These are phyloP conservation scores for Drosophila sproati DNA, from an alignment of 1,140 invertebrate species.

Conservation along the genomic window DNA sequence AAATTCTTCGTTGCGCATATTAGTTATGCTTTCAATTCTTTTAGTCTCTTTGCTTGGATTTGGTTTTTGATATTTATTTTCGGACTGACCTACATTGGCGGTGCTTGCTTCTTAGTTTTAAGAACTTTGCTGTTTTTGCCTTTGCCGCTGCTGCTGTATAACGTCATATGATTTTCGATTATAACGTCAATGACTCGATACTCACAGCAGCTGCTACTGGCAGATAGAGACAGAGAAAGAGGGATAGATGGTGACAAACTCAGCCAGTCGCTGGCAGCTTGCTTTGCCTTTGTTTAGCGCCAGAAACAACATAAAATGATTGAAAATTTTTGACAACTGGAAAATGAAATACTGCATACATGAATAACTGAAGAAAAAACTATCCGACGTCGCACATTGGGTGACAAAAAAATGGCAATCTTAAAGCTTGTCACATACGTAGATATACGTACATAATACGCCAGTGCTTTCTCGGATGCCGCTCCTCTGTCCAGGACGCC, in stretches of 20 bases:
- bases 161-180: conserved; percentile 74
- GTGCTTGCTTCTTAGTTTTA: conserved; percentile 32
- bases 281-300: conserved; percentile 43
- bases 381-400: conserved; percentile 41
- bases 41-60: conserved; percentile 57
- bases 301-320: conserved; percentile 43
- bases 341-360: conserved; percentile 34
- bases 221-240: neutral
- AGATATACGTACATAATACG: conserved; percentile 9
- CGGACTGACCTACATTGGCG: conserved; percentile 75
- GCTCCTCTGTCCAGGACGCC: neutral
- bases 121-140: conserved; percentile 38
- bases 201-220: conserved; percentile 47
- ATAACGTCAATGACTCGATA: conserved; percentile 65
- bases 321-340: conserved; percentile 62
- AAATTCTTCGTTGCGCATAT: neutral
- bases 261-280: conserved; percentile 9
- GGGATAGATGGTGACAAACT: too few relatives aligned
- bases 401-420: conserved; percentile 49
- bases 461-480: neutral
- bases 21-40: conserved; percentile 15
- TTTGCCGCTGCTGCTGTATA: conserved; percentile 21
- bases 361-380: conserved; percentile 32
- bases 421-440: conserved; percentile 4
- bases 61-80: conserved; percentile 61